Evolutionary conservation across 1,140 invertebrate species (phyloP), one percentile per base, ranked within the genome.

Genomic region (Copidosoma floridanum): DNA sequence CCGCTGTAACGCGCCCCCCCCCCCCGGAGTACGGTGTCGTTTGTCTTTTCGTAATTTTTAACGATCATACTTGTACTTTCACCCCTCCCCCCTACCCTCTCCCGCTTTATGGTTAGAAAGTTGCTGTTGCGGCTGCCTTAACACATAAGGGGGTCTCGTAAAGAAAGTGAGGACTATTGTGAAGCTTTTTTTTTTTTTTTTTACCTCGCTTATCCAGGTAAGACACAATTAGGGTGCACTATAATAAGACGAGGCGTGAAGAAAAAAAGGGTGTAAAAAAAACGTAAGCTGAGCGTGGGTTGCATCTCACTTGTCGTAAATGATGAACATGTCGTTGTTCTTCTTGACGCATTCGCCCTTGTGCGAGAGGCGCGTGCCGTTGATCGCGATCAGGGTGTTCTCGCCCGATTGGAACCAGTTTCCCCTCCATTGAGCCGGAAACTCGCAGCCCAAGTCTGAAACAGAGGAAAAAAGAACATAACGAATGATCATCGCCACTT

Each of bases 321-420:
- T 81, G 43, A 92, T 81, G 76, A 87, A 92, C 79, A 90, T 92
- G 74, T 90, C 88, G 29, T 83, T 85, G 40, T 87, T 83, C 18
- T 82, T 81, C 57, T 88, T 86, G 4, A 86, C 82, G 75, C 91
- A 92, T 65, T 86, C 82, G 18, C 89, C 90, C 78, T 91, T 92
- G 64, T 82, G 85, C 63, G 86, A 86, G 71, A 92, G 88, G 73
- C 85, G 82, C 23, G 87, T 86, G 18, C 82, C 81, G 74, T 89
- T 88, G 73, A 92, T 88, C 53, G 82, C 81, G 56, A 92, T 85
- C 26, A 84, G 80, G 11, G 83, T 83, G 18, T 80, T 78, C 10
- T 85, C 82, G 18, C 89, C 89, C 3, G 87, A 88, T 76, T 89
- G 89, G 77, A 91, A 91, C 89, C 89, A 92, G 40, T 81, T 81